Evolutionary conservation across 2,888 invertebrate species (phyloP), one percentile per base, ranked within the genome.

Genomic region (Hypomecis atomaria): DNA sequence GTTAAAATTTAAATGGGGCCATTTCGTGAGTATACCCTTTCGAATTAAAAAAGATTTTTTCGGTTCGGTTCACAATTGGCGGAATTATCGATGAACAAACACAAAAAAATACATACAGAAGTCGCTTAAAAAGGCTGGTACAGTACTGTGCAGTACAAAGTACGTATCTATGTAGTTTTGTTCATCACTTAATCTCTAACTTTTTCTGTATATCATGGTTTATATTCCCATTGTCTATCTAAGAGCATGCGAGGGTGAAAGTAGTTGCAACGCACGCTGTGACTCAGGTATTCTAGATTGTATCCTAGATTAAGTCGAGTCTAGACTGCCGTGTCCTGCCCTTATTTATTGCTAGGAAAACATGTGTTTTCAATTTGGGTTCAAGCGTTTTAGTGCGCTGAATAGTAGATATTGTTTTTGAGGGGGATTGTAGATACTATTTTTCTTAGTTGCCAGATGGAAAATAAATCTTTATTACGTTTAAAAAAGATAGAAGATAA

Each of bases 211-310:
- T 45, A 57, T 62, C 36, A 53, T 23, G 10, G 42, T 54, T 57
- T 42, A 36, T 5, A 9, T 40, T 48, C 9, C 7, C 8, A 10
- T 47, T 48, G 50, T 60, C 59, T 59, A 54, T 62, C 54, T 7
- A 45, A 50, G 40, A 37, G 60, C 61, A 61, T 6, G 42, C 61
- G 52, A 59, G 65, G 62, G 67, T 71, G 69, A 66, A 66, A 69
- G 69, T 71, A 59, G 48, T 38, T 45, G 38, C 10, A 11, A 62
- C 66, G 58, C 67, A 66, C 44, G 38, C 40, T 36, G 65, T 74
- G 73, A 74, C 54, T 74, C 74, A 73, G 72, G 72, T 72, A 68
- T 62, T 60, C 60, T 70, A 73, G 71, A 71, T 70, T 71, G 72
- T 72, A 68, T 60, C 62, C 60, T 70, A 73, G 71, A 71, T 70